A percentile compares a stretch with the other conserved stretches of the same genome.
These are phyloP conservation scores for Iselma pallidipennis DNA, from an alignment of 2,888 invertebrate species.

Conservation along the genomic window DNA sequence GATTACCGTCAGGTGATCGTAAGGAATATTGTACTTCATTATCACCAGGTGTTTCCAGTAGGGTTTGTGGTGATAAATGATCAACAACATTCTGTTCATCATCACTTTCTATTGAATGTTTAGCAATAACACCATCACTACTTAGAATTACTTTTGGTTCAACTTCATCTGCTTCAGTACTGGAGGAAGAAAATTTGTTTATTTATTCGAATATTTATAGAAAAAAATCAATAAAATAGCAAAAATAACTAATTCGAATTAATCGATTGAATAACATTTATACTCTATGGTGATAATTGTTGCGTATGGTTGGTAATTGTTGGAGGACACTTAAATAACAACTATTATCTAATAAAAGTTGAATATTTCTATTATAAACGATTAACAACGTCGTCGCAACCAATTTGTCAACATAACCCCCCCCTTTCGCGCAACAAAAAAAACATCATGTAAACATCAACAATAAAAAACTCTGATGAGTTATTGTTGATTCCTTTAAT, in stretches of 20 bases:
- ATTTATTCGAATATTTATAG: too few species aligned
- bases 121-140: conserved; percentile 53
- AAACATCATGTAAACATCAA: conserved; percentile 3
- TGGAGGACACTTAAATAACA: neutral
- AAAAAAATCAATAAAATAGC: neutral
- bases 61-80: conserved; percentile 61
- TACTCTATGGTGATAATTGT: neutral
- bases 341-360: neutral
- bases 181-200: conserved; percentile 6
- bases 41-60: conserved; percentile 61
- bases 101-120: conserved; percentile 56
- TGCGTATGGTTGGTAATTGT: neutral
- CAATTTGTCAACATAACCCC: conserved; percentile 14
- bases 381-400: neutral
- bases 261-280: neutral
- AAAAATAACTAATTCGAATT: too few species aligned
- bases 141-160: conserved; percentile 50
- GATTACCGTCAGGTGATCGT: conserved; percentile 54
- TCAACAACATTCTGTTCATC: conserved; percentile 59
- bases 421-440: conserved; percentile 32
- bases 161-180: conserved; percentile 39
- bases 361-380: too few species aligned
- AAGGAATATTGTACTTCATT: conserved; percentile 56
- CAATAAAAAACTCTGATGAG: neutral
- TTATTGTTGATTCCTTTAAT: neutral